Percentiles rank a stretch among this genome's conserved stretches.
Evolutionary conservation across 2,797 vertebrate species (phyloP).

Genomic region (Spinibarbus caldwelli): DNA sequence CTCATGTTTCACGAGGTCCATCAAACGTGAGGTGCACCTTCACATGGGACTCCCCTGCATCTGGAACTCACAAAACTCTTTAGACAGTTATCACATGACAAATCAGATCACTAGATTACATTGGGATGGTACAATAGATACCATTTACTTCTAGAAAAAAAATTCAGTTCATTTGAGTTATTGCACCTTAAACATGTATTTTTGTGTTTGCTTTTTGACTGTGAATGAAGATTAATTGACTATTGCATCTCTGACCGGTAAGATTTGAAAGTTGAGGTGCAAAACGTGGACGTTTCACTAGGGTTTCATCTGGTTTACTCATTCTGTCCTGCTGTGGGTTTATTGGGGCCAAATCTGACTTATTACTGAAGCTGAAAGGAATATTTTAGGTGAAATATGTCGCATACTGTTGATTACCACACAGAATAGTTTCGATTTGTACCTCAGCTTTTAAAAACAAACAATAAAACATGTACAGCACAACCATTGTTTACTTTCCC

Average conservation of each 20-base stretch:
- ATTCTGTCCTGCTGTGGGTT: background rate
- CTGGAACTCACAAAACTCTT: background rate
- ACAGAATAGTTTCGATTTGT: background rate
- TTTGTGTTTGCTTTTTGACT: conserved; percentile 8
- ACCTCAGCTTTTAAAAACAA: background rate
- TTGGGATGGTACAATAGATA: background rate
- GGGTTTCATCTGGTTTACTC: conserved; percentile 1
- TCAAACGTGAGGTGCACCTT: conserved; percentile 82
- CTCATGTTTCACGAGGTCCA: conserved; percentile 94
- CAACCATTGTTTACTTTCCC: background rate
- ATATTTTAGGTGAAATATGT: background rate
- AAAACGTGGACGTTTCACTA: background rate
- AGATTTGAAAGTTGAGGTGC: conserved; percentile 3
- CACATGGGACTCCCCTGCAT: background rate
- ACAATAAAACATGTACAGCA: conserved; percentile 6
- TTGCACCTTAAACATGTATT: background rate
- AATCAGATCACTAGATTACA: background rate
- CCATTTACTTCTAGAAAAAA: conserved; percentile 11
- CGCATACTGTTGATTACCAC: background rate
- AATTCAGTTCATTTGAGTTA: background rate
- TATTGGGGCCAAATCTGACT: conserved; percentile 1
- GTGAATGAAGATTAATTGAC: conserved; percentile 16
- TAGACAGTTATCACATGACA: conserved; percentile 56
- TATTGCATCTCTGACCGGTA: background rate
- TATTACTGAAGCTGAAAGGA: background rate